Base-by-base conservation (phyloP, 2,113 vertebrate genomes). In the Tautogolabrus adspersus region DNA sequence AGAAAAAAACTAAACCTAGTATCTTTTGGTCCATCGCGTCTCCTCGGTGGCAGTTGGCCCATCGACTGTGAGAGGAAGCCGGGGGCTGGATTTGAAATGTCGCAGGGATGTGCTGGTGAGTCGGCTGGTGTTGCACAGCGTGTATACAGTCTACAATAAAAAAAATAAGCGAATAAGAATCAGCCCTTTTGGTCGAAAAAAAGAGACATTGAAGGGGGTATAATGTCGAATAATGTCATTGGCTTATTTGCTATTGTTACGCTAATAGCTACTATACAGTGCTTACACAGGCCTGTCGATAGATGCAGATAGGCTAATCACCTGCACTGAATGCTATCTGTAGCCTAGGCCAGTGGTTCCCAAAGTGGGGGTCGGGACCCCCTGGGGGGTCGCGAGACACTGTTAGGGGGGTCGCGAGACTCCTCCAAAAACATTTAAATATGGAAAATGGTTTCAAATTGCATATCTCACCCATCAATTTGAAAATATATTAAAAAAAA, bases 61-160 rank as follows among this genome's bases (percentile, higher is more conserved):
- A 78, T 76, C 15, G 74, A 44, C 37, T 13, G 19, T 47, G n/a
- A 12, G 12, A 59, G 54, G 83, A 82, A 92, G 90, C 93, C 92
- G 38, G 79, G 87, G 86, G 78, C 86, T 93, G 88, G 88, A 92
- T 92, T 93, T 86, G 52, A 87, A 76, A 67, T 63, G 86, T 86
- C 85, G 90, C 83, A 78, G 83, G 84, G 72, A 93, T 65, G 83
- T 57, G 79, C 67, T 83, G 91, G 89, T 92, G 87, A 92, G 93
- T 91, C 58, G 34, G 61, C 57, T 40, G 65, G 19, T 61, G 76
- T 66, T 18, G 64, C 65, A n/a, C 57, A 42, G 61, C 64, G 66
- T 22, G 56, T 0, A 4, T 59, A 23, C 26, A 56, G 49, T 18
- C 10, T 9, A 5, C 11, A 40, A 46, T 51, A 3, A 57, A 22